phyloP scores from a whole-genome alignment of 2,888 invertebrate genomes.

The Masnerella sp. region DNA sequence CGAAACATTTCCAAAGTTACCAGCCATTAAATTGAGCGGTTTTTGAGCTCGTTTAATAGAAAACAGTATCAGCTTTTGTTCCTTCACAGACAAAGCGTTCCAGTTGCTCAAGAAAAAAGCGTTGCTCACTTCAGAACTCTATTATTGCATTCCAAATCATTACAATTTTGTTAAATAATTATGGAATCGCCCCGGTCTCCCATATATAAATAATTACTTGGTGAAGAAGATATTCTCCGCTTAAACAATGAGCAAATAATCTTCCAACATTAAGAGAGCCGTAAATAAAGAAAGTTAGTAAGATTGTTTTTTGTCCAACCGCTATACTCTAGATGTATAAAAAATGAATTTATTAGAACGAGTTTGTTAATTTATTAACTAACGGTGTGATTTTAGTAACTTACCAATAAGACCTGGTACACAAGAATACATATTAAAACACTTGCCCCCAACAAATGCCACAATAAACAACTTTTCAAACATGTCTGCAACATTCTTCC shows the following conservation, averaged over 20 bases:
- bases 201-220: conserved; percentile 6
- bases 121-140: conserved; percentile 20
- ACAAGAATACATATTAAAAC: conserved; percentile 14
- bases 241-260: conserved; percentile 22
- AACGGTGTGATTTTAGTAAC: too few species aligned
- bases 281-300: conserved; percentile 13
- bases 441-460: conserved; percentile 14
- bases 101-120: conserved; percentile 21
- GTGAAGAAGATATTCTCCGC: conserved; percentile 19
- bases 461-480: conserved; percentile 16
- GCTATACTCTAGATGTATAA: conserved; percentile 8
- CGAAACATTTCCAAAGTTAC: conserved; percentile 15
- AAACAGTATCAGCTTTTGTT: conserved; percentile 17
- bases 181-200: too few species aligned
- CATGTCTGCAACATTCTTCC: conserved; percentile 1
- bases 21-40: conserved; percentile 16
- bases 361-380: too few species aligned
- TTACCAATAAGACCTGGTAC: conserved; percentile 15
- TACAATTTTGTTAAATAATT: neutral
- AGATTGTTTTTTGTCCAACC: conserved; percentile 6
- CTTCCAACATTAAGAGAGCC: conserved; percentile 18
- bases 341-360: neutral
- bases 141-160: neutral
- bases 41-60: conserved; percentile 12
- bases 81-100: conserved; percentile 10